Conservation (phyloP, 2,888 invertebrate species). For the Kuschelorhynchus macadamiae region DNA sequence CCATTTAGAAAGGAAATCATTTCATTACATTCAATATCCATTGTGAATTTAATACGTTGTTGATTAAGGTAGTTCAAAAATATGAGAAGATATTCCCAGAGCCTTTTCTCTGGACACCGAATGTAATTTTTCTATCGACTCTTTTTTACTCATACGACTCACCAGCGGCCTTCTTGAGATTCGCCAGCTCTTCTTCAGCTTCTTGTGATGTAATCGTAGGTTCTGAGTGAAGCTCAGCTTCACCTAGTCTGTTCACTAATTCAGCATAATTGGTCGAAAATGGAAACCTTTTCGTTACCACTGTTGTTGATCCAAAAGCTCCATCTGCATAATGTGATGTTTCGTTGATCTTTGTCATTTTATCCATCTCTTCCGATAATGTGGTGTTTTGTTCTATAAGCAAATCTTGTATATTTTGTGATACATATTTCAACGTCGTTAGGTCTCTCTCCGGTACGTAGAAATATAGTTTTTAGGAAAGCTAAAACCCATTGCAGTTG, state of each 20-base stretch:
- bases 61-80: too few species aligned
- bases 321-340: constrained; percentile 52
- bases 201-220: constrained; percentile 54
- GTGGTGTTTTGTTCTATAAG: constrained; percentile 66
- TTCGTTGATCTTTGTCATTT: constrained; percentile 51
- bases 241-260: constrained; percentile 53
- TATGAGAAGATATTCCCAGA: too few species aligned
- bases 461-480: constrained; percentile 65
- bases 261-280: constrained; percentile 65
- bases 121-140: constrained; percentile 58
- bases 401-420: constrained; percentile 53
- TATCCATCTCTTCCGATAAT: constrained; percentile 52
- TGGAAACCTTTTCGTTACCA: constrained; percentile 55
- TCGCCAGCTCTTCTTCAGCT: constrained; percentile 56
- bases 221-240: constrained; percentile 11
- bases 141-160: too few species aligned
- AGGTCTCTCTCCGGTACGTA: constrained; percentile 62
- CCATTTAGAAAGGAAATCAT: too few species aligned
- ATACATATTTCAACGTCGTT: constrained; percentile 66
- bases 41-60: too few species aligned
- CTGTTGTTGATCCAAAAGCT: constrained; percentile 50
- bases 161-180: constrained; percentile 56
- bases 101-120: constrained; percentile 59
- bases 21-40: too few species aligned
- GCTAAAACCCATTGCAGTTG: constrained; percentile 68